Percentiles rank a stretch among this genome's conserved stretches.
These are phyloP conservation scores for Apamea crenata DNA, from an alignment of 2,888 invertebrate species.

Conservation along the genomic window DNA sequence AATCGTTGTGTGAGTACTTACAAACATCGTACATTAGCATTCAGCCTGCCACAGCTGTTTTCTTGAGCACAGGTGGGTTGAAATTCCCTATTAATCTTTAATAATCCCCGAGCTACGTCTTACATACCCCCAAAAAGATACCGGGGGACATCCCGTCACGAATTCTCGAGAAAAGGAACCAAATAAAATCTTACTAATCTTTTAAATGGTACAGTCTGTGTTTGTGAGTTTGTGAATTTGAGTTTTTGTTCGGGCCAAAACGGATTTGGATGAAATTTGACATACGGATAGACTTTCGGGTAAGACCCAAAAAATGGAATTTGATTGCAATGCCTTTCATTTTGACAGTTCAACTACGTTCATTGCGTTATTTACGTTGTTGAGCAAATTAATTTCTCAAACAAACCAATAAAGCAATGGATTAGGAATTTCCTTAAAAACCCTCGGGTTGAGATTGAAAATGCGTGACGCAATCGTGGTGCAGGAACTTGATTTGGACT, in stretches of 20 bases:
- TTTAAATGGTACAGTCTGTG: not conserved
- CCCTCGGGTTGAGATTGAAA: not conserved
- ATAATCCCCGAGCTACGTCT: constrained; percentile 22
- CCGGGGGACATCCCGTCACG: not conserved
- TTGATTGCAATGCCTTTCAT: not conserved
- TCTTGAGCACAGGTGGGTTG: constrained; percentile 11
- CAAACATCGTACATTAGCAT: constrained; percentile 24
- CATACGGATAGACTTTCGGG: no score
- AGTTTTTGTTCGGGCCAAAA: not conserved
- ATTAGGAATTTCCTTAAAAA: no score
- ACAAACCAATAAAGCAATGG: not conserved
- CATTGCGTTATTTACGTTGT: not conserved
- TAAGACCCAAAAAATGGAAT: no score
- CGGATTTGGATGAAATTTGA: not conserved
- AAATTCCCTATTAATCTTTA: constrained; percentile 24
- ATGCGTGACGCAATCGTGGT: not conserved
- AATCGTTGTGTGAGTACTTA: not conserved
- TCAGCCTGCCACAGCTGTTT: constrained; percentile 23
- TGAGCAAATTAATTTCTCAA: not conserved
- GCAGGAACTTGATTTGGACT: no score
- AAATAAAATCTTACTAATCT: not conserved
- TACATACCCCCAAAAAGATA: constrained; percentile 9
- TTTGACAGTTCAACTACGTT: not conserved
- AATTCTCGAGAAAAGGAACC: not conserved
- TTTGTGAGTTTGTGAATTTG: not conserved